These are phyloP conservation scores for Phyllostomus discolor DNA, from an alignment of 2,113 vertebrate species.

Conservation along the genomic window DNA sequence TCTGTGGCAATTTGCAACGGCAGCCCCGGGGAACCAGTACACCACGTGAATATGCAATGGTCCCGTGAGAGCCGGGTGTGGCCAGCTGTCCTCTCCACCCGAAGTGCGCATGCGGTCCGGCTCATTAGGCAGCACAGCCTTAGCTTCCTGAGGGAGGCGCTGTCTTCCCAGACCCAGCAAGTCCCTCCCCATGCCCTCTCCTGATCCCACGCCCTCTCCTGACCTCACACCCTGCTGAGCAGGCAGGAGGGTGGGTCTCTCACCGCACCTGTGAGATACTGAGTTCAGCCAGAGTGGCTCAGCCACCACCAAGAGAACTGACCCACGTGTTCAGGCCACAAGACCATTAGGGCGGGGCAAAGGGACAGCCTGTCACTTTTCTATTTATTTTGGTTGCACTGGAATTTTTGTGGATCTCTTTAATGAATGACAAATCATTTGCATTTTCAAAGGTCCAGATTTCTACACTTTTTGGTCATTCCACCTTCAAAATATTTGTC, in stretches of 20 bases:
- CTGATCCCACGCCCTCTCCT: accelerated
- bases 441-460: slow-evolving; percentile 12
- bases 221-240: neutral
- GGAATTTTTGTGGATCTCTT: neutral
- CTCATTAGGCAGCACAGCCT: neutral
- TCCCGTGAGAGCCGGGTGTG: neutral
- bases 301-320: neutral
- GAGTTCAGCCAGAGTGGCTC: neutral
- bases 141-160: neutral
- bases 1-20: neutral
- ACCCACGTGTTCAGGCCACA: neutral
- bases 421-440: neutral
- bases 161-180: neutral
- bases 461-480: neutral
- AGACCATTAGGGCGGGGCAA: neutral
- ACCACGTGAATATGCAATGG: neutral
- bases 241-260: neutral
- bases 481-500: neutral
- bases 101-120: neutral
- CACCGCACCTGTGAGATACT: neutral
- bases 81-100: neutral
- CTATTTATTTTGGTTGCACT: neutral
- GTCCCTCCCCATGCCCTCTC: neutral
- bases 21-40: neutral
- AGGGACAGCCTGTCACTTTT: neutral